Evolutionary conservation across 1,140 invertebrate species (phyloP), one percentile per base, ranked within the genome.

Genomic region (Pantala flavescens): DNA sequence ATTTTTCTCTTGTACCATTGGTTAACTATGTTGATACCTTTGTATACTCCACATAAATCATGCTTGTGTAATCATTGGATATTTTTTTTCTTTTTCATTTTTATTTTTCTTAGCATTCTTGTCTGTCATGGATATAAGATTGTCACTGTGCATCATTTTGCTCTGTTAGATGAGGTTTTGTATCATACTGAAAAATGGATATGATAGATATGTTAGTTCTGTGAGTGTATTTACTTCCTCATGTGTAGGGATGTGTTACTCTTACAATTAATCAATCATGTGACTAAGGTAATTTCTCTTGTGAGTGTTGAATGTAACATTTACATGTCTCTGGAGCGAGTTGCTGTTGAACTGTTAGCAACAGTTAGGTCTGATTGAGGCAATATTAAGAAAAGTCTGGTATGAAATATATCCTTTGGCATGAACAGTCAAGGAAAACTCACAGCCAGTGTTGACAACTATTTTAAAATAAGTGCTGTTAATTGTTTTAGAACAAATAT

Each of bases 401-500:
- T 21, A 7, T 63, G 49, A 63, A 63, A 12, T 63, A 21, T 19
- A 63, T 63, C n/a, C 49, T 63, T 21, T 63, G 16, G n/a, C 14
- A 16, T 63, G 49, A 63, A 63, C 12, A 19, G 49, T 16, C 16
- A 21, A 63, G 49, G n/a, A 63, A 63, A 19, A 63, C n/a, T 63
- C 49, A 63, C 49, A 63, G 49, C 49, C 49, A 19, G 49, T 19
- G 49, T 63, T 63, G 49, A 63, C 49, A 63, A 63, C 49, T 63
- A 63, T 36, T 36, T 36, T 36, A 36, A 36, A 36, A 63, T 19
- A 63, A 63, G 49, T 63, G 49, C 49, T 63, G 49, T 63, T 63
- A 63, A 63, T 63, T 63, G 49, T 63, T 63, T 63, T 63, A 63
- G 49, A 63, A 63, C 49, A 63, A 36, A 63, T 63, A 63, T 63